Conservation (phyloP, 2,113 vertebrate species). For the Python bivittatus region DNA sequence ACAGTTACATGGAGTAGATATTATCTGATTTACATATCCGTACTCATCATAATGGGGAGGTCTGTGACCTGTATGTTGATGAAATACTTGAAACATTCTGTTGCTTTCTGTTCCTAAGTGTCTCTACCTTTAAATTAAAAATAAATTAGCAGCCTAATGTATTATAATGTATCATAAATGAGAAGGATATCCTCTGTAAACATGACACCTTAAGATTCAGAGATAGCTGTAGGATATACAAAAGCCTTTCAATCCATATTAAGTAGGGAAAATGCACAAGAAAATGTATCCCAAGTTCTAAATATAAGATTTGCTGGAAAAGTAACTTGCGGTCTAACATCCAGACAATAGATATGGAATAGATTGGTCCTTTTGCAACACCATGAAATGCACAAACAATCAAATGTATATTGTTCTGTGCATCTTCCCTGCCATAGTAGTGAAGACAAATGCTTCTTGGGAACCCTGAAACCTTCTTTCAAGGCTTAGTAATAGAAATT, state of each 20-base stretch:
- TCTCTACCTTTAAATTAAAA: neutral
- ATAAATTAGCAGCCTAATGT: neutral
- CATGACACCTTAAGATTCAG: neutral
- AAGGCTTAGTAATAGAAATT: conserved; percentile 24
- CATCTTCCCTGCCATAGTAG: conserved; percentile 6
- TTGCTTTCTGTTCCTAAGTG: neutral
- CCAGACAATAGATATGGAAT: neutral
- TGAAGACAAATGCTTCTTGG: conserved; percentile 8
- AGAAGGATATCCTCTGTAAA: neutral
- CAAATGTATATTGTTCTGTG: neutral
- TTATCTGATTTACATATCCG: neutral
- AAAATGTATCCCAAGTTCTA: neutral
- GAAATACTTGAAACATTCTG: neutral
- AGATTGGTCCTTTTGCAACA: neutral
- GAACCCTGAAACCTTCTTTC: neutral
- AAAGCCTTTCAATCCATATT: neutral
- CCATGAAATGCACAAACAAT: neutral
- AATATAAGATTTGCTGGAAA: neutral
- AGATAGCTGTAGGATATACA: neutral
- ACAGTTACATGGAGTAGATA: neutral
- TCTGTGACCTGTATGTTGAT: neutral
- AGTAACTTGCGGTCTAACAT: neutral
- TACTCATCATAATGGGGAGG: neutral
- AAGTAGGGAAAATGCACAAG: neutral
- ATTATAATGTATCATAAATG: neutral